phyloP scores from a whole-genome alignment of 2,797 vertebrate genomes.

The Anas capensis region DNA sequence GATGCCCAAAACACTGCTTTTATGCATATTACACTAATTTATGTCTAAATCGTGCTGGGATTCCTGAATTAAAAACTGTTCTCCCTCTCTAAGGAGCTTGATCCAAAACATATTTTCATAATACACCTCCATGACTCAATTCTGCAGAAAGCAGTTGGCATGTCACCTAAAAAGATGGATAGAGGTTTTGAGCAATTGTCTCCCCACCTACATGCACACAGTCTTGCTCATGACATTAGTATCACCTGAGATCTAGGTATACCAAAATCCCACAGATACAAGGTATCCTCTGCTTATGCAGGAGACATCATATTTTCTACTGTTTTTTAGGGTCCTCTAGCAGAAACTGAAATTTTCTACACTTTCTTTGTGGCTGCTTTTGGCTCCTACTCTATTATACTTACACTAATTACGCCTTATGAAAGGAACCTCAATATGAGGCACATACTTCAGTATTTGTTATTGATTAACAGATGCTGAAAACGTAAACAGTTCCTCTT shows the following conservation, averaged over 20 bases:
- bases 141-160: rapidly evolving
- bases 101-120: background rate
- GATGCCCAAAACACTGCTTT: background rate
- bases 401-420: background rate
- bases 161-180: background rate
- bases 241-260: background rate
- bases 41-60: background rate
- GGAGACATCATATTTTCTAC: rapidly evolving
- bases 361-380: background rate
- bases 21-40: background rate
- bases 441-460: background rate
- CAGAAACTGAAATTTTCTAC: background rate
- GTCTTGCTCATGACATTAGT: background rate
- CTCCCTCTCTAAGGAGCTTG: background rate
- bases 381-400: background rate
- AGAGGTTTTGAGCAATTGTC: background rate
- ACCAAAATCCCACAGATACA: too few species aligned
- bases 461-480: background rate
- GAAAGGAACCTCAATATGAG: background rate
- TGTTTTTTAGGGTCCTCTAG: background rate
- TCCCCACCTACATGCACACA: rapidly evolving
- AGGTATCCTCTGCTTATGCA: background rate
- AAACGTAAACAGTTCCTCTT: background rate
- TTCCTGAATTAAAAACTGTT: background rate
- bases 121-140: background rate